Evolutionary conservation across 2,797 vertebrate genomes (phyloP).

Genomic region (Scyliorhinus canicula): DNA sequence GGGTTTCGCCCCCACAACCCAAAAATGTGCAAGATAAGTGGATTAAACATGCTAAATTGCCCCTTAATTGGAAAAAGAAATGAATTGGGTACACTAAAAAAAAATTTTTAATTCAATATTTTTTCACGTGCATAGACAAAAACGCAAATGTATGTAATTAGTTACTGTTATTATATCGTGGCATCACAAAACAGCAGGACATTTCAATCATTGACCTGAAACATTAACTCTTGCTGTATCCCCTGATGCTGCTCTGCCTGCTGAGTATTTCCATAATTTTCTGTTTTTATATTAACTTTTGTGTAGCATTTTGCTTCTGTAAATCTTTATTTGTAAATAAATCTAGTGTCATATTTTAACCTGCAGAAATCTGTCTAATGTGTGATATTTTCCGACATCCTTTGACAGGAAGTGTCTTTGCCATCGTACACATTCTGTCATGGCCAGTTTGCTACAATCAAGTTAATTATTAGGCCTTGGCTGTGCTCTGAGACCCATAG

Average conservation of each 20-base stretch:
- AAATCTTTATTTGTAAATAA: not conserved
- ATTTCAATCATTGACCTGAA: not conserved
- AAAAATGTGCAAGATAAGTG: no score
- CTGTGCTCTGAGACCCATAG: not conserved
- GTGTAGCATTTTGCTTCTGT: not conserved
- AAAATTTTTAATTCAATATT: not conserved
- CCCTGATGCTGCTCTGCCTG: not conserved
- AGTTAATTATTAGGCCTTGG: not conserved
- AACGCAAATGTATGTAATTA: not conserved
- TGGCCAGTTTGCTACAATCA: not conserved
- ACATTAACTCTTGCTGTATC: not conserved
- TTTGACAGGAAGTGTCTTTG: not conserved
- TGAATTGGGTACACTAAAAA: no score
- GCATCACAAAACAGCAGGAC: not conserved
- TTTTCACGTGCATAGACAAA: not conserved
- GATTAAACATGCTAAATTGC: no score
- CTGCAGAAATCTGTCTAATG: not conserved
- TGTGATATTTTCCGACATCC: not conserved
- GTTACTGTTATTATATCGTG: not conserved
- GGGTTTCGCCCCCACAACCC: no score
- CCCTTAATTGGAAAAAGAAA: no score
- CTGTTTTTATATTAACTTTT: not conserved
- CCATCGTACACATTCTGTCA: not conserved
- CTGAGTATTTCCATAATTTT: not conserved
- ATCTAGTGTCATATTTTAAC: not conserved